Conservation (phyloP, 1,140 invertebrate species). For the Diachasmimorpha longicaudata region DNA sequence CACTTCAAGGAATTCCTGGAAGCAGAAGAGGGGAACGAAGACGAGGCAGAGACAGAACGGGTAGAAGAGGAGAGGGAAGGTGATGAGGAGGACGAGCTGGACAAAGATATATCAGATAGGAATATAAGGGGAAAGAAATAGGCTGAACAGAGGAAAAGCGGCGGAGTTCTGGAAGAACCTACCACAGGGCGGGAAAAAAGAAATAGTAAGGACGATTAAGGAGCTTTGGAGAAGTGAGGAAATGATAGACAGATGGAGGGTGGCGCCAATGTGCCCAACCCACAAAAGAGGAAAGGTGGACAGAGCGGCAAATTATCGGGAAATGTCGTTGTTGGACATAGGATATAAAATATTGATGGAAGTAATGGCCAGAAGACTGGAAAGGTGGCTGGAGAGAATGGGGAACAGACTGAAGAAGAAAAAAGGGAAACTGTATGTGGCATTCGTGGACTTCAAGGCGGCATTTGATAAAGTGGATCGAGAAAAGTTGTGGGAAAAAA, state of each 20-base stretch:
- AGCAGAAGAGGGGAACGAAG: too few species aligned
- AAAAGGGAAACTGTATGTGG: neutral
- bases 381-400: neutral
- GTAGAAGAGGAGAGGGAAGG: too few species aligned
- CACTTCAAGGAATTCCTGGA: too few species aligned
- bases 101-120: neutral
- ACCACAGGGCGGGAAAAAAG: neutral
- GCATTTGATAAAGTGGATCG: too few species aligned
- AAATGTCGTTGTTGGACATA: conserved; percentile 18
- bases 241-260: neutral
- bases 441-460: neutral
- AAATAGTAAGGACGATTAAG: neutral
- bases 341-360: conserved; percentile 29
- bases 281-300: conserved; percentile 25
- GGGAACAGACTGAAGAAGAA: neutral
- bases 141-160: conserved; percentile 25
- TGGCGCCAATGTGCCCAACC: conserved; percentile 15
- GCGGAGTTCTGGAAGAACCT: conserved; percentile 37
- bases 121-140: too few species aligned
- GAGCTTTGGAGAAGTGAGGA: neutral
- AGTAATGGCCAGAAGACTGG: conserved; percentile 26
- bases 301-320: conserved; percentile 25
- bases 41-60: too few species aligned
- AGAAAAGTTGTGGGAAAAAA: too few species aligned
- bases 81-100: too few species aligned